A percentile compares a stretch with the other conserved stretches of the same genome.
phyloP scores from a whole-genome alignment of 2,797 vertebrate species.

The Bradypodion ventrale region DNA sequence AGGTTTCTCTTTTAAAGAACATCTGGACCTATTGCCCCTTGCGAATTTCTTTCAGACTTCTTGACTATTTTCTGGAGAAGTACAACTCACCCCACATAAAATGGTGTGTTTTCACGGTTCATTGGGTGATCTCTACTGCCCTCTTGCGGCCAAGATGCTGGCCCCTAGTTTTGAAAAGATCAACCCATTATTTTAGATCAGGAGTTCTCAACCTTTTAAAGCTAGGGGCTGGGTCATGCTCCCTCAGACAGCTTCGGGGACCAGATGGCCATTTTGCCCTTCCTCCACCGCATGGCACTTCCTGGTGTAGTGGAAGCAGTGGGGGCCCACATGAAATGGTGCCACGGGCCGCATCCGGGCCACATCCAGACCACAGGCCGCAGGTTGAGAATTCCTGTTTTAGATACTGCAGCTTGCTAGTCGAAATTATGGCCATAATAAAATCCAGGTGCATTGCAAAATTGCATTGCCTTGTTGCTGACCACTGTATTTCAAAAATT shows the following conservation, averaged over 20 bases:
- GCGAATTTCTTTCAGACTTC: background rate
- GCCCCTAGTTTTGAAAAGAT: background rate
- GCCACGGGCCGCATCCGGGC: no score
- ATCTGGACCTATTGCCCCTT: background rate
- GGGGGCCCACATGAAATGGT: no score
- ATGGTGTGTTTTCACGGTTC: background rate
- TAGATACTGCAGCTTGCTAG: no score
- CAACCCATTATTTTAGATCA: background rate
- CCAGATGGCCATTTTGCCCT: no score
- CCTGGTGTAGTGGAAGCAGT: no score
- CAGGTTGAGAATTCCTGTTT: no score
- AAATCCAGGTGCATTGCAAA: background rate
- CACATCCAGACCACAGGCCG: no score
- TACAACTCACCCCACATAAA: background rate
- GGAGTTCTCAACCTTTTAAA: no score
- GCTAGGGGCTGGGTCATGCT: no score
- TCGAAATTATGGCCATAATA: background rate
- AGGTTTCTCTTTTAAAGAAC: background rate
- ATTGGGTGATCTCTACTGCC: slow-evolving; percentile 47
- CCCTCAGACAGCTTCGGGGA: no score
- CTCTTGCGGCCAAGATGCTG: slow-evolving; percentile 16
- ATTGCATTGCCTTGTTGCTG: background rate
- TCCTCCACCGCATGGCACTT: no score
- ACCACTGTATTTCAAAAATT: background rate
- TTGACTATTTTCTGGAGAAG: accelerated